Base-by-base conservation (phyloP, 2,888 invertebrate genomes). In the Muscina levida region DNA sequence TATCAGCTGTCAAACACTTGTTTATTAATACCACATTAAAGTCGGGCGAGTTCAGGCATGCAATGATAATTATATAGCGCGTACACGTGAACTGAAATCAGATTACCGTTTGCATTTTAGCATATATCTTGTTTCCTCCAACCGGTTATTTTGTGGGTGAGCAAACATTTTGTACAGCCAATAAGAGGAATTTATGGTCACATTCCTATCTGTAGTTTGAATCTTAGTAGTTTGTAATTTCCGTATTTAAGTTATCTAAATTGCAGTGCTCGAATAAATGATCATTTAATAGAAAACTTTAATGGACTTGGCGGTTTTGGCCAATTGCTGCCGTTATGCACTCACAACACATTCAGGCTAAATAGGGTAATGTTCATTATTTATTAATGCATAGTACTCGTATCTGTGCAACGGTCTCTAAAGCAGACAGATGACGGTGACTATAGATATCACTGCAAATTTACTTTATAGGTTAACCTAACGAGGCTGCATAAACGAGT, bases 1-100 rank as follows among this genome's bases (percentile, higher is more conserved):
- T n/a, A 73, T 73, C 70, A 77, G 68, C 68, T 73, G 62, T 62
- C 53, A 70, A 73, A 77, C 62, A 31, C 62, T 68, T 77, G 73
- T 77, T 65, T 77, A 73, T 73, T 73, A 73, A 73, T 70, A 13
- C 72, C 42, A 65, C 37, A 15, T 67, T 31, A 65, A 17, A 46
- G 37, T 37, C 4, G 39, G 48, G 53, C 73, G 44, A 42, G 26
- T 42, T 39, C 70, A 65, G 46, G 48, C 78, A 73, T 65, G 78
- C 70, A 73, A 70, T 22, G 73, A 78, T 78, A 73, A 73, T 73
- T 70, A 70, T 65, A 78, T 39, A 57, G 68, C 65, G 37, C 62
- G 39, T 2, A 5, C 19, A 5, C 62, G 22, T 13, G 22, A 17
- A 62, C 62, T 15, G n/a, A 22, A 42, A 11, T 62, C 19, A 22